phyloP scores from a whole-genome alignment of 2,797 vertebrate species.

The Diplodus sargus region DNA sequence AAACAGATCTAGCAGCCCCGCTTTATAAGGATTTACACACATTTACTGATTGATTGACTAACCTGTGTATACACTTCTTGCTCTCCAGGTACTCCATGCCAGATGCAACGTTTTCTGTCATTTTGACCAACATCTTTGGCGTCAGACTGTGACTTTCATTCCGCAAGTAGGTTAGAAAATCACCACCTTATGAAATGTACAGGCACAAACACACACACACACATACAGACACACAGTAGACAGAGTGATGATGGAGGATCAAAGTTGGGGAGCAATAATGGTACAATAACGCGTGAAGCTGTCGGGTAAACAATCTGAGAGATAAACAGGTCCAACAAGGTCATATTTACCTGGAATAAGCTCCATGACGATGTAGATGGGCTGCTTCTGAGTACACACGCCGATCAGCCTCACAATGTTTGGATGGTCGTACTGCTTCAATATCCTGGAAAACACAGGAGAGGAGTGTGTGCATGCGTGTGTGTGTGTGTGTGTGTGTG shows the following conservation, averaged over 20 bases:
- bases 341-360: conserved; percentile 88
- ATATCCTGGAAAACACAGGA: conserved; percentile 85
- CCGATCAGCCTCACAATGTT: conserved; percentile 97
- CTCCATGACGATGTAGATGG: conserved; percentile 99
- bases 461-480: conserved; percentile 10
- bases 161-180: conserved; percentile 94
- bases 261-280: conserved; percentile 9
- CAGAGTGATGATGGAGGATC: conserved; percentile 7
- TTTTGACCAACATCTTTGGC: conserved; percentile 88
- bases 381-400: conserved; percentile 96
- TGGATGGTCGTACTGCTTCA: conserved; percentile 96
- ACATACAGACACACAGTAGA: neutral
- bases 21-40: neutral
- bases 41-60: conserved; percentile 14
- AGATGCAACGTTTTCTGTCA: conserved; percentile 90
- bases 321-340: neutral
- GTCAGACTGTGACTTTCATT: conserved; percentile 84
- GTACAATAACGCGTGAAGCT: neutral
- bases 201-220: conserved; percentile 31
- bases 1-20: no score
- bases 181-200: conserved; percentile 86
- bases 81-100: conserved; percentile 97
- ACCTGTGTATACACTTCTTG: conserved; percentile 98
- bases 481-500: conserved; percentile 22
- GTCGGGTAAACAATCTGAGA: conserved; percentile 1